Evolutionary conservation across 2,113 vertebrate genomes (phyloP), one percentile per base, ranked within the genome.

Genomic region (Dendropsophus ebraccatus): DNA sequence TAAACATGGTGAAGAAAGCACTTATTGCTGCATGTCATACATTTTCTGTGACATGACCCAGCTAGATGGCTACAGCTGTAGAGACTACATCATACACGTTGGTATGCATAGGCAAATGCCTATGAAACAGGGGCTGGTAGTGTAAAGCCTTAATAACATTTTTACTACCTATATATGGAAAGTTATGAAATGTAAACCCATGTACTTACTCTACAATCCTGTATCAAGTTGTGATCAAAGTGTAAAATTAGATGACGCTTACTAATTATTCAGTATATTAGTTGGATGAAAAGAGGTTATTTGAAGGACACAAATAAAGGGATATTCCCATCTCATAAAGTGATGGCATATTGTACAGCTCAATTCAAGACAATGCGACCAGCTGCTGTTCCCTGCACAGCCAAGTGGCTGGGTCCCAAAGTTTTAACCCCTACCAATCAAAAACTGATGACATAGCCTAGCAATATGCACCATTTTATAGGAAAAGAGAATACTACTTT

Each of bases 61-160:
- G 47, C 47, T 76, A 76, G 73, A 76, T 76, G 73, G 47, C 19
- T 76, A 76, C 45, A 76, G 73, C 73, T 49, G 45, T 76, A 76
- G 73, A 76, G 32, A 52, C n/a, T 50, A 76, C 73, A 76, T 76
- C 47, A 75, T 75, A 75, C 23, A 75, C 72, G 16, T 76, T 50
- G 73, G 73, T 50, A 76, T 76, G 73, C 45, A 32, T 50, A 70
- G 73, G 45, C 73, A 52, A 50, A 76, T 76, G 67, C 21, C 35
- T 70, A n/a, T 76, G 73, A 74, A 73, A 49, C 19, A 19, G 12
- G 5, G 72, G 41, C 37, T 23, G 16, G 41, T 25, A 47, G 3
- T 47, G 41, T 47, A 74, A 41, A 47, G n/a, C 1, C 41, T 23
- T 25, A 74, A 14, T 76, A 30, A 1, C 47, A 28, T 4, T 25